Evolutionary conservation across 2,113 vertebrate species (phyloP).

Genomic region (Scophthalmus maximus): DNA sequence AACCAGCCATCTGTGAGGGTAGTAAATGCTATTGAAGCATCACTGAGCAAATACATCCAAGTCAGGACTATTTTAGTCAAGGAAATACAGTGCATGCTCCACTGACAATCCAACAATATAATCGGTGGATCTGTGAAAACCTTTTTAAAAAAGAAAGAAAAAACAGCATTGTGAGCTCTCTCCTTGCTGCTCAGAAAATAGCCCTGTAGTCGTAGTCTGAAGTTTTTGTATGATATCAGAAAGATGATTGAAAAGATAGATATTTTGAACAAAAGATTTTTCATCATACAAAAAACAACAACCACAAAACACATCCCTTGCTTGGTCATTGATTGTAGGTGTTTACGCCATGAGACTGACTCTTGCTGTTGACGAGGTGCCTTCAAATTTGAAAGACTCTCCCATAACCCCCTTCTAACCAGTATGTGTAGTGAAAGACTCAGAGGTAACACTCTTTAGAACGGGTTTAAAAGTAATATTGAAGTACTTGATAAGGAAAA

Average conservation of each 20-base stretch:
- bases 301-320: neutral
- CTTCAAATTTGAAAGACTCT: neutral
- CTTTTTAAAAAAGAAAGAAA: neutral
- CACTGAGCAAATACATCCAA: slow-evolving; percentile 80
- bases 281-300: neutral
- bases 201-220: neutral
- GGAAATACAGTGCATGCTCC: slow-evolving; percentile 69
- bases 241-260: neutral
- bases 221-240: neutral
- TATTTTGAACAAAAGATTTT: neutral
- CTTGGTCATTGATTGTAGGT: too few relatives aligned
- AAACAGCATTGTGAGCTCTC: slow-evolving; percentile 19
- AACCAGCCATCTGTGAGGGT: slow-evolving; percentile 74
- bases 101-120: slow-evolving; percentile 56
- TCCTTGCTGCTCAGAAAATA: slow-evolving; percentile 16
- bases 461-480: neutral
- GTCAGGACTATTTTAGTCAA: slow-evolving; percentile 76
- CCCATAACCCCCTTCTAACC: neutral
- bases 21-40: slow-evolving; percentile 80
- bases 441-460: too few relatives aligned
- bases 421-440: neutral
- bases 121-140: slow-evolving; percentile 37
- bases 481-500: neutral
- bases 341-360: too few relatives aligned
- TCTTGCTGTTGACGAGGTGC: too few relatives aligned